Percentiles rank a stretch among this genome's conserved stretches.
Evolutionary conservation across 2,888 invertebrate species (phyloP).

Genomic region (Drosophila flavopinicola): DNA sequence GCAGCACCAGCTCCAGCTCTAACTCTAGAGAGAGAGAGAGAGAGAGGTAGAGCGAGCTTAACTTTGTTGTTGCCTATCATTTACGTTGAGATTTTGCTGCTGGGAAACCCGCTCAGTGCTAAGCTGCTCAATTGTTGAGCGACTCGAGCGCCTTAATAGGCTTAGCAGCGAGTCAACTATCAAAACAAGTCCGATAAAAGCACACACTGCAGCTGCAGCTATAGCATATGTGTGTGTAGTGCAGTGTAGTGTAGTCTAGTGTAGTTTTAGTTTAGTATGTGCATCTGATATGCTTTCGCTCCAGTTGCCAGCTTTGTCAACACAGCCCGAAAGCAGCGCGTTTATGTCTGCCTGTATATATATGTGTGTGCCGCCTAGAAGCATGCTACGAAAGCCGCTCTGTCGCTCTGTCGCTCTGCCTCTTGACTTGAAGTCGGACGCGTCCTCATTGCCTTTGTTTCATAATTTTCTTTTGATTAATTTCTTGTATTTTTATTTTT

Average conservation of each 20-base stretch:
- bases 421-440: conserved; percentile 26
- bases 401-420: conserved; percentile 32
- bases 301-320: conserved; percentile 72
- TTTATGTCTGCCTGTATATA: background rate
- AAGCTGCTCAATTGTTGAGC: conserved; percentile 72
- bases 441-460: conserved; percentile 55
- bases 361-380: conserved; percentile 11
- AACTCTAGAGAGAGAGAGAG: background rate
- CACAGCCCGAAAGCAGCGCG: conserved; percentile 34
- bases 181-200: conserved; percentile 76
- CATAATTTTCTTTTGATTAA: conserved; percentile 68
- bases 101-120: conserved; percentile 70
- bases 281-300: conserved; percentile 63
- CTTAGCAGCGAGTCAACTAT: conserved; percentile 75
- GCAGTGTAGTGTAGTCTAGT: too few relatives aligned
- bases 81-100: conserved; percentile 31
- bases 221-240: background rate
- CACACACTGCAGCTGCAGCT: conserved; percentile 13
- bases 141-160: conserved; percentile 75
- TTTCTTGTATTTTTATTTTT: conserved; percentile 58
- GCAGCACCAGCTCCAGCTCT: conserved; percentile 20
- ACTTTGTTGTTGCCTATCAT: conserved; percentile 66
- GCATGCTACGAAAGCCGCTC: conserved; percentile 22
- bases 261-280: too few relatives aligned
- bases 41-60: conserved; percentile 45